These are phyloP conservation scores for Oceanites oceanicus DNA, from an alignment of 2,113 vertebrate genomes.

Conservation along the genomic window DNA sequence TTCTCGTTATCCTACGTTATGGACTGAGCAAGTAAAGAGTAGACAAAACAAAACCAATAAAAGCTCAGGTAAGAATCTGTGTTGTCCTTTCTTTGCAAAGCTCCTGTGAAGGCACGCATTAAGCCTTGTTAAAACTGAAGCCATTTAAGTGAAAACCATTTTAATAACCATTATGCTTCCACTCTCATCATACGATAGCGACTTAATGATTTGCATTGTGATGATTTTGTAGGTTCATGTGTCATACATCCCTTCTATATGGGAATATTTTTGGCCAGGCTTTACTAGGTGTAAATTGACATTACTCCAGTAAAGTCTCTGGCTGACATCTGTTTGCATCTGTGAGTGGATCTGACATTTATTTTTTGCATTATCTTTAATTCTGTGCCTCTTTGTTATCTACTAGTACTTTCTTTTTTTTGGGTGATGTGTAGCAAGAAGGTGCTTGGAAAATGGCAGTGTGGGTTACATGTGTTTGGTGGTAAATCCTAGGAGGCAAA, in stretches of 20 bases:
- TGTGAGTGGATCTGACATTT: background rate
- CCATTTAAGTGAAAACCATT: background rate
- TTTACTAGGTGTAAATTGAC: background rate
- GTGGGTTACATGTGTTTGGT: background rate
- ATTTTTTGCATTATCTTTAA: background rate
- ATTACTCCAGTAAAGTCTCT: background rate
- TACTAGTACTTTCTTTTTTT: background rate
- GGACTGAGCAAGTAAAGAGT: slow-evolving; percentile 95
- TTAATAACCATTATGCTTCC: background rate
- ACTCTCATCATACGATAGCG: background rate
- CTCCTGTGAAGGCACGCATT: background rate
- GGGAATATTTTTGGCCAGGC: background rate
- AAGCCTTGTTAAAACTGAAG: background rate
- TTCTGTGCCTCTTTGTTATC: background rate
- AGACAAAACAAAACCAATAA: slow-evolving; percentile 93
- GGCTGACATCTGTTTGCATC: background rate
- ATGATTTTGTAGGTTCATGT: background rate
- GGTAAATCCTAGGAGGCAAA: background rate
- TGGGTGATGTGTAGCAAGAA: background rate
- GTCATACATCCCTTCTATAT: rapidly evolving
- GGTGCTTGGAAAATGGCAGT: background rate
- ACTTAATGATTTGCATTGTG: background rate
- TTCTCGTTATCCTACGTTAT: slow-evolving; percentile 91
- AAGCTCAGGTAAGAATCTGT: slow-evolving; percentile 80
- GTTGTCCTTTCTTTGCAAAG: background rate